Conservation (phyloP, 2,888 invertebrate species). For the Limnephilus auricula region DNA sequence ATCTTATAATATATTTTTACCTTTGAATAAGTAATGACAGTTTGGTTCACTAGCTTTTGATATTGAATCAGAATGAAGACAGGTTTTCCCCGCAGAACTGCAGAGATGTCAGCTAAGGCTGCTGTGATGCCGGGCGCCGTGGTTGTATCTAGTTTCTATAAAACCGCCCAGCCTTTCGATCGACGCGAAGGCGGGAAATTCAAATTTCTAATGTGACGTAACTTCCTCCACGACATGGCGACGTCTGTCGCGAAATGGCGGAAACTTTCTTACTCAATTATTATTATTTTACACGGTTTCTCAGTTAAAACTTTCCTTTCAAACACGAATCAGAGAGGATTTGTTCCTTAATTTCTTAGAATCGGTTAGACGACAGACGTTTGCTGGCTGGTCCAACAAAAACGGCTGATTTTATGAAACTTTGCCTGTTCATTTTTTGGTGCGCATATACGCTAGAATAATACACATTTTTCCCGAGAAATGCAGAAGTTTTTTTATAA, state of each 20-base stretch:
- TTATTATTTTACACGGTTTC: constrained; percentile 13
- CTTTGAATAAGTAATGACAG: neutral
- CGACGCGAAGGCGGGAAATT: constrained; percentile 38
- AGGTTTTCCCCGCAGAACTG: neutral
- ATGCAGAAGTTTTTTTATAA: too few species aligned
- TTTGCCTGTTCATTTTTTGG: too few species aligned
- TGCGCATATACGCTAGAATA: too few species aligned
- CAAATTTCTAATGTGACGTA: constrained; percentile 50
- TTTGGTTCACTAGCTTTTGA: neutral
- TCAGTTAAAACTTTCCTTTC: neutral
- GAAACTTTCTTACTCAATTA: neutral
- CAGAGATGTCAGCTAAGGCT: neutral
- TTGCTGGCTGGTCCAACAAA: neutral
- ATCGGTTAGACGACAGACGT: neutral
- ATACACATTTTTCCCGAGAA: too few species aligned
- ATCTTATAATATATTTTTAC: too few species aligned
- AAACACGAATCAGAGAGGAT: neutral
- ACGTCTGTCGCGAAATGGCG: constrained; percentile 19
- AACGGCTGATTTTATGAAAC: too few species aligned
- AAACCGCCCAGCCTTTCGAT: neutral
- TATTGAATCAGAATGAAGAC: neutral
- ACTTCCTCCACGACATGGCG: constrained; percentile 36
- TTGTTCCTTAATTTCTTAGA: neutral
- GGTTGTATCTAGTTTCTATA: neutral
- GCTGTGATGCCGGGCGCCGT: neutral